Conservation (phyloP, 2,888 invertebrate genomes). For the Labia minor region DNA sequence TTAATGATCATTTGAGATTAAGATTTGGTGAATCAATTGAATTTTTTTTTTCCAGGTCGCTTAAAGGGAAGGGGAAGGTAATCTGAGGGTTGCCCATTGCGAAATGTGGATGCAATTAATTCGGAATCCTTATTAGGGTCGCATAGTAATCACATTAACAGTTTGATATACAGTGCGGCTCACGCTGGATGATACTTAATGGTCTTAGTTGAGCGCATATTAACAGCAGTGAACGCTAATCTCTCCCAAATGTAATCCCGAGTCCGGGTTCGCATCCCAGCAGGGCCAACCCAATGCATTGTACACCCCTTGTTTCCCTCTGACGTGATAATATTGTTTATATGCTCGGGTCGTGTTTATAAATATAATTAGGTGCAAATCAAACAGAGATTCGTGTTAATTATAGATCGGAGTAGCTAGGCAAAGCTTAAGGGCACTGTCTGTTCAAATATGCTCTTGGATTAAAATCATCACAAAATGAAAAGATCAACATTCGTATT, state of each 20-base stretch:
- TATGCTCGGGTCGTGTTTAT: constrained; percentile 7
- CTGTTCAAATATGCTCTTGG: no score
- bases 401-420: not conserved
- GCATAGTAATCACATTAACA: constrained; percentile 13
- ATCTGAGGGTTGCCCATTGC: no score
- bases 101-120: not conserved
- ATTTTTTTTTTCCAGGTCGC: no score
- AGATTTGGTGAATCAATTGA: no score
- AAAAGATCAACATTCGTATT: no score
- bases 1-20: no score
- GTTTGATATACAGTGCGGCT: constrained; percentile 8
- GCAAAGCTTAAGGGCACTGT: no score
- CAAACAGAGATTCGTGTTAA: constrained; percentile 2
- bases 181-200: constrained; percentile 13
- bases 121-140: constrained; percentile 13
- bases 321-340: constrained; percentile 13
- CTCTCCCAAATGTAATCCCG: not conserved
- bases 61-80: no score
- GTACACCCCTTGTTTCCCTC: not conserved
- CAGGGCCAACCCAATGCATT: not conserved
- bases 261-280: not conserved
- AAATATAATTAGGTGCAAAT: constrained; percentile 13
- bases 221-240: not conserved
- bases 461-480: no score
- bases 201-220: not conserved